Conservation (phyloP, 2,888 invertebrate species). For the Hypomecis atomaria region DNA sequence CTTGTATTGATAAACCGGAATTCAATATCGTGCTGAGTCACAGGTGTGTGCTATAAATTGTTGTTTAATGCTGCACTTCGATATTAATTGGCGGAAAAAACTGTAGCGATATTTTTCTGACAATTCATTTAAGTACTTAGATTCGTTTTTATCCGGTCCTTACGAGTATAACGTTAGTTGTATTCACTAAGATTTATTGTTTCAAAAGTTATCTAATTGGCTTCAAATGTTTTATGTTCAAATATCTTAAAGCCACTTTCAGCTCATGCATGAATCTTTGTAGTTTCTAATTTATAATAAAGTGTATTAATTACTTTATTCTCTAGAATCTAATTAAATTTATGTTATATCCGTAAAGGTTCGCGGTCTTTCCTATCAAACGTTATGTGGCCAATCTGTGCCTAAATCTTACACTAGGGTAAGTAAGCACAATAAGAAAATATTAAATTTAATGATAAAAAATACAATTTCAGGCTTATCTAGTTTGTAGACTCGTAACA, state of each 20-base stretch:
- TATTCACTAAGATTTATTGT: background rate
- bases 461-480: background rate
- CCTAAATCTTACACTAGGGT: background rate
- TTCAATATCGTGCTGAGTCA: constrained; percentile 15
- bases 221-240: no score
- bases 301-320: no score
- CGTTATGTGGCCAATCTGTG: background rate
- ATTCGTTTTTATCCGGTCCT: no score
- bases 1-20: constrained; percentile 23
- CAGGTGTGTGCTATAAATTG: constrained; percentile 21
- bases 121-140: no score
- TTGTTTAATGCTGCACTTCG: constrained; percentile 13
- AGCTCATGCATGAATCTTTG: no score
- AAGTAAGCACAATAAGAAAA: constrained; percentile 2
- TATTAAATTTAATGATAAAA: background rate
- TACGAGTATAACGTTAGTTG: no score
- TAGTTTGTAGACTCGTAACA: background rate
- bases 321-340: no score
- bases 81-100: constrained; percentile 12
- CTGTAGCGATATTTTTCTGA: background rate
- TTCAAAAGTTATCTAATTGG: no score
- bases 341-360: background rate
- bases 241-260: no score
- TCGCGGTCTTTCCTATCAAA: background rate
- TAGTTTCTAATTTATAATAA: no score